Percentiles rank a stretch among this genome's conserved stretches.
Conservation (phyloP, 2,888 invertebrate species). For the Synanthedon vespiformis region DNA sequence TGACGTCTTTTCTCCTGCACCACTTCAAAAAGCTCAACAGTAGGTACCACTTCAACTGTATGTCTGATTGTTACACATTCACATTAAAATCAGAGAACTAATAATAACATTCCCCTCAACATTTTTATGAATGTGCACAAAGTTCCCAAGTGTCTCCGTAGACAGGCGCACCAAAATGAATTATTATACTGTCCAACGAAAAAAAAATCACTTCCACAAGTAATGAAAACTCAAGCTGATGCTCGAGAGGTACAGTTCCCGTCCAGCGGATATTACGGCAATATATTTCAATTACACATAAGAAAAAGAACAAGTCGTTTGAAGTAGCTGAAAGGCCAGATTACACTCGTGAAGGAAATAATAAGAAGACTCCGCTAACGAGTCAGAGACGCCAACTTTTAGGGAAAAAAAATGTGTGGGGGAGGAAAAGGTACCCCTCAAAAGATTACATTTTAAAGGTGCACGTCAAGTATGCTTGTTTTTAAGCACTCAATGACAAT, state of each 20-base stretch:
- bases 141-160: constrained; percentile 30
- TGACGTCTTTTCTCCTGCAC: too few relatives aligned
- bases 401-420: constrained; percentile 48
- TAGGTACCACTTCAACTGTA: too few relatives aligned
- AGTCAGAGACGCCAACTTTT: constrained; percentile 50
- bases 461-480: background rate
- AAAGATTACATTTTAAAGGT: constrained; percentile 12
- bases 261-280: constrained; percentile 68
- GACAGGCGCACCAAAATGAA: constrained; percentile 56
- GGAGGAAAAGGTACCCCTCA: constrained; percentile 28
- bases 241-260: constrained; percentile 57
- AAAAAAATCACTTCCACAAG: constrained; percentile 58
- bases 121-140: background rate
- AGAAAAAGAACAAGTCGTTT: constrained; percentile 70
- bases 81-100: background rate
- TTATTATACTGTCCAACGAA: constrained; percentile 62
- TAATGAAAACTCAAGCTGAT: constrained; percentile 67
- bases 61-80: too few relatives aligned
- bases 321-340: constrained; percentile 67
- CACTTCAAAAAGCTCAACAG: too few relatives aligned
- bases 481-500: background rate
- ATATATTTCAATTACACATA: constrained; percentile 71
- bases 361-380: constrained; percentile 61
- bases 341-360: constrained; percentile 62
- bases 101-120: background rate